Evolutionary conservation across 2,113 vertebrate genomes (phyloP), one percentile per base, ranked within the genome.

Genomic region (Pachycephala philippinensis): DNA sequence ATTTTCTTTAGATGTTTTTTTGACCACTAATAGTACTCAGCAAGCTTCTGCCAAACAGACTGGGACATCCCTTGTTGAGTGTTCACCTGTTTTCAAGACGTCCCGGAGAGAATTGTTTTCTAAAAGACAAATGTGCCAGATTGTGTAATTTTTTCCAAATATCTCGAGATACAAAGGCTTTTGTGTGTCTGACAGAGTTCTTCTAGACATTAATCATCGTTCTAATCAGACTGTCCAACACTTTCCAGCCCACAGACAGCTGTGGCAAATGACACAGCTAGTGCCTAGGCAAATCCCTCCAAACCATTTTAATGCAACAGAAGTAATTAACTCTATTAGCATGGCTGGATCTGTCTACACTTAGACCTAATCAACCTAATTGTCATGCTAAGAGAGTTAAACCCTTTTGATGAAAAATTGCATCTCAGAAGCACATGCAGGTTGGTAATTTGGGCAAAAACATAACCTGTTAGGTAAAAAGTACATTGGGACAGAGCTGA

Each of bases 311-410:
- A 85, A 85, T 90, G 45, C 1, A 5, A 71, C 61, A 90, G 45
- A 93, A 82, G 61, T 90, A 93, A 94, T 97, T 96, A 91, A 57
- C 50, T 94, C 57, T 81, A 91, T 93, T 95, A 90, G 15, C 57
- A 87, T 68, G 87, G 71, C 77, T 89, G 57, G 52, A 40, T 93
- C 52, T 84, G 56, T 80, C 91, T 94, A 79, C 92, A 54, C 66
- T 90, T 92, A 68, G 60, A 90, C 82, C 56, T 91, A 93, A 95
- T 87, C 92, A 93, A 83, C 28, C 15, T 94, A 79, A 97, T 94
- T 96, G 57, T 80, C 45, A 69, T 56, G 54, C 50, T 74, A 93
- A 76, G 53, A 60, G 90, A 72, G 93, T 85, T 13, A 95, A 93
- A 80, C 13, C n/a, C n/a, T 85, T 93, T 31, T 4, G 21, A 91